phyloP scores from a whole-genome alignment of 1,140 invertebrate species.

The Trinorchestia longiramus region DNA sequence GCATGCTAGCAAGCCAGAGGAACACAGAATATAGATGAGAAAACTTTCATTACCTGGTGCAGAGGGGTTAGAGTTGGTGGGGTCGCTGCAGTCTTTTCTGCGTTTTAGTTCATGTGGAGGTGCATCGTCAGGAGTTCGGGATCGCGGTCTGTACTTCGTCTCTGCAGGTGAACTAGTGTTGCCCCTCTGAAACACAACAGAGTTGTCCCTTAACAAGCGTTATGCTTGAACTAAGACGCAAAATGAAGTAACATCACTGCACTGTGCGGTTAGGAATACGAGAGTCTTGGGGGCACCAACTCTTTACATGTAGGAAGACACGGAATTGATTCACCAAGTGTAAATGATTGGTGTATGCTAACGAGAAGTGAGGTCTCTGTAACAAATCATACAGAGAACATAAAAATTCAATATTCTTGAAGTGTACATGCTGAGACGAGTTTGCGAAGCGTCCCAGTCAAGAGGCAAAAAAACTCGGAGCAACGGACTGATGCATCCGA shows the following conservation, averaged over 20 bases:
- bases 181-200: slow-evolving; percentile 55
- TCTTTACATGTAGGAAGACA: neutral
- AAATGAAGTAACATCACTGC: no score
- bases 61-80: neutral
- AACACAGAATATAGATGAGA: neutral
- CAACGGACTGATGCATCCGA: neutral
- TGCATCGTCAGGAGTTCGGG: slow-evolving; percentile 62
- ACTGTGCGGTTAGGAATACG: no score
- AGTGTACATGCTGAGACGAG: neutral
- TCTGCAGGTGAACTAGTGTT: slow-evolving; percentile 59
- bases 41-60: neutral
- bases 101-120: slow-evolving; percentile 60
- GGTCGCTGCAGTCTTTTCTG: slow-evolving; percentile 60
- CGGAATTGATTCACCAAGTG: neutral
- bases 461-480: neutral
- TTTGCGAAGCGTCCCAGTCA: neutral
- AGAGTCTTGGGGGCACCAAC: no score
- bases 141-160: slow-evolving; percentile 64
- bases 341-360: neutral
- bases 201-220: neutral
- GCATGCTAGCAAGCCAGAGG: neutral
- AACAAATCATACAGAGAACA: neutral
- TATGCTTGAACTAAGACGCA: neutral
- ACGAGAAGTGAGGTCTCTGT: neutral
- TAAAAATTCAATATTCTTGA: neutral